Conservation (phyloP, 2,888 invertebrate species). For the Aethes cnicana region DNA sequence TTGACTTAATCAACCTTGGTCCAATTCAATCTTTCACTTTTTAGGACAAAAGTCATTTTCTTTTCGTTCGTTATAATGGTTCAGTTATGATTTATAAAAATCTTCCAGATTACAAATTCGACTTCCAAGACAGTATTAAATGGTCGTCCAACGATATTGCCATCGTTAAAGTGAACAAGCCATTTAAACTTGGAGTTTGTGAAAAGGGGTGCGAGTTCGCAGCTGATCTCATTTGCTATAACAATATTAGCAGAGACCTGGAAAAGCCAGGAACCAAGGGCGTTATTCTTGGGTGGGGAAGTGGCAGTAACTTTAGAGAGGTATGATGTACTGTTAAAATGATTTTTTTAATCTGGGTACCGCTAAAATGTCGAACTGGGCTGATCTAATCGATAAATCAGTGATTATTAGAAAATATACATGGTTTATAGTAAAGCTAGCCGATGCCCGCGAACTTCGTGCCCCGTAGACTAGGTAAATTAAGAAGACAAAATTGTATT, state of each 20-base stretch:
- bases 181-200: conserved; percentile 63
- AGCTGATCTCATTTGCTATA: conserved; percentile 57
- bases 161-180: conserved; percentile 69
- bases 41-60: too few relatives aligned
- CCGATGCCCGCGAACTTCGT: too few relatives aligned
- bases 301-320: conserved; percentile 72
- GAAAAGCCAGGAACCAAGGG: conserved; percentile 73
- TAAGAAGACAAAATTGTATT: too few relatives aligned
- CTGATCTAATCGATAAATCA: too few relatives aligned
- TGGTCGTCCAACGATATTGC: conserved; percentile 78
- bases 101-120: conserved; percentile 71
- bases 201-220: conserved; percentile 69
- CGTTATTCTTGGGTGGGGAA: conserved; percentile 74
- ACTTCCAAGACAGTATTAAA: conserved; percentile 76
- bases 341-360: not conserved
- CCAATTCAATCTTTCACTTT: too few relatives aligned
- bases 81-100: not conserved
- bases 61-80: too few relatives aligned
- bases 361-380: too few relatives aligned
- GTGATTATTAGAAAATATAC: too few relatives aligned
- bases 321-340: conserved; percentile 38
- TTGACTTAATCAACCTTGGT: too few relatives aligned
- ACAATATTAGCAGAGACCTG: conserved; percentile 68
- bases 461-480: too few relatives aligned
- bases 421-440: too few relatives aligned